Evolutionary conservation across 2,888 invertebrate species (phyloP).

Genomic region (Cerastoderma edule): DNA sequence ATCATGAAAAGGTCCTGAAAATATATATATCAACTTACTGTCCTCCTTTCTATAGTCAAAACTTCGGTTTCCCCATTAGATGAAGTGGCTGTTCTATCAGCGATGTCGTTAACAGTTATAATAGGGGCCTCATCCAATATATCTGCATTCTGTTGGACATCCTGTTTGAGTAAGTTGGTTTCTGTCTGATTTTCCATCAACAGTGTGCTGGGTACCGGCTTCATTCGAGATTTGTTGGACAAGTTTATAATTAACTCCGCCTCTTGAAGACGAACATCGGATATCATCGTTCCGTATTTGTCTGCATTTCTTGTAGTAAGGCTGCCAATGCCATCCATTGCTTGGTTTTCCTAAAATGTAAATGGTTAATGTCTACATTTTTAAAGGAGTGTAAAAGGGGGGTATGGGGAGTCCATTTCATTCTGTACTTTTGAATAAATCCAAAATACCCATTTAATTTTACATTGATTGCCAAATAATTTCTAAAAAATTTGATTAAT

Average conservation of each 20-base stretch:
- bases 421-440: too few relatives aligned
- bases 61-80: conserved; percentile 1
- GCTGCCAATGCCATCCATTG: too few relatives aligned
- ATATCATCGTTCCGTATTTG: too few relatives aligned
- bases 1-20: background rate
- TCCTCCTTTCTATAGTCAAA: conserved; percentile 38
- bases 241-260: conserved; percentile 41
- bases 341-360: too few relatives aligned
- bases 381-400: too few relatives aligned
- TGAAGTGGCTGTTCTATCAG: background rate
- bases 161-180: background rate
- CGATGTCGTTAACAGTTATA: background rate
- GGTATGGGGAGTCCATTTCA: too few relatives aligned
- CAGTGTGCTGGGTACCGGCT: background rate
- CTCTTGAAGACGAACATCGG: conserved; percentile 23
- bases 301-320: too few relatives aligned
- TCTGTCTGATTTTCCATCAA: background rate
- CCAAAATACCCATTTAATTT: too few relatives aligned
- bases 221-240: conserved; percentile 18
- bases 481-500: too few relatives aligned
- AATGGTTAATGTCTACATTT: too few relatives aligned
- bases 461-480: too few relatives aligned
- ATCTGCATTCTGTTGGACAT: background rate
- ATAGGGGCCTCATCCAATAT: background rate
- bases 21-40: conserved; percentile 4